Conservation (phyloP, 2,113 vertebrate genomes). For the Numida meleagris region DNA sequence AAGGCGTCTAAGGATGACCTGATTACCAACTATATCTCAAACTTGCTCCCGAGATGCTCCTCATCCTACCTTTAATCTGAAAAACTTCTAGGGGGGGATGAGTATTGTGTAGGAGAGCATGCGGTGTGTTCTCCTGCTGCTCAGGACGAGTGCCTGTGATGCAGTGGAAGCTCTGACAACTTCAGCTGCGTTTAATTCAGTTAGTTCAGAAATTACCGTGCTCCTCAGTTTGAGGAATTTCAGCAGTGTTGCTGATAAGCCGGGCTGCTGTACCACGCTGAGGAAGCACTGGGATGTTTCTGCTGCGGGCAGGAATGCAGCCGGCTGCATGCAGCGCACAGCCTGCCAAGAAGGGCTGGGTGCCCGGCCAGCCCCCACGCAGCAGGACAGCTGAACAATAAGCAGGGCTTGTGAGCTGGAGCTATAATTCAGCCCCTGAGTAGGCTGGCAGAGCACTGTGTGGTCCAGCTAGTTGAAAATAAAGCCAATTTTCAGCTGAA, state of each 20-base stretch:
- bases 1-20: background rate
- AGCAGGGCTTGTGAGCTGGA: background rate
- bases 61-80: background rate
- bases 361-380: accelerated
- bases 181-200: background rate
- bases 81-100: background rate
- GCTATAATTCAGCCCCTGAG: background rate
- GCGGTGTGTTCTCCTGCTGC: accelerated
- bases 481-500: background rate
- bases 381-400: background rate
- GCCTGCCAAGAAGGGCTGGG: background rate
- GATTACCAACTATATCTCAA: background rate
- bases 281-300: background rate
- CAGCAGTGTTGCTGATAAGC: no score
- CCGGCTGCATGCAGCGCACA: background rate
- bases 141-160: accelerated
- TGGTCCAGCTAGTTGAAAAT: background rate
- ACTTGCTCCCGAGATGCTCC: background rate
- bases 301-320: background rate
- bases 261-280: background rate
- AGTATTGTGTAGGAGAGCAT: background rate
- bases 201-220: background rate
- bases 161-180: background rate
- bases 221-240: no score
- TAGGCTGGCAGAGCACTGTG: background rate